These are phyloP conservation scores for Onychorhynchus coronatus DNA, from an alignment of 2,113 vertebrate species.

Conservation along the genomic window DNA sequence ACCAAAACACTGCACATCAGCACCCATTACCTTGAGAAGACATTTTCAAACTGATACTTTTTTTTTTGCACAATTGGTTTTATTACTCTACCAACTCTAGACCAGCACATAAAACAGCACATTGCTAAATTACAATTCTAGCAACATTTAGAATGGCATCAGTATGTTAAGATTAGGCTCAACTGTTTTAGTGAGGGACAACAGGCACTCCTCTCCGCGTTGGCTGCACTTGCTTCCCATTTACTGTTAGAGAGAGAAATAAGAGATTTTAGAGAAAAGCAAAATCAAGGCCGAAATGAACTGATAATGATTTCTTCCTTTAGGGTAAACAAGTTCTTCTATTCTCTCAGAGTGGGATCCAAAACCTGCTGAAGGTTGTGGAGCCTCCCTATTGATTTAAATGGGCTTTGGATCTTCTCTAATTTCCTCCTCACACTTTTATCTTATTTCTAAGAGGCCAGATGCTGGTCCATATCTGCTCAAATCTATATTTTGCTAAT, in stretches of 20 bases:
- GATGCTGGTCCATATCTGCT: slow-evolving; percentile 26
- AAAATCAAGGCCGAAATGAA: neutral
- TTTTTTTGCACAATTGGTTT: neutral
- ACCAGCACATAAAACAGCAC: neutral
- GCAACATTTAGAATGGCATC: neutral
- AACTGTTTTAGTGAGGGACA: neutral
- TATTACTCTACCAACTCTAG: neutral
- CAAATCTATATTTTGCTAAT: slow-evolving; percentile 46
- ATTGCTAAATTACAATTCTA: neutral
- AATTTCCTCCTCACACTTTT: slow-evolving; percentile 49
- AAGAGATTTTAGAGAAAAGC: neutral
- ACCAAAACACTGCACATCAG: neutral
- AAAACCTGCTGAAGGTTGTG: slow-evolving; percentile 43
- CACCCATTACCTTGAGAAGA: neutral
- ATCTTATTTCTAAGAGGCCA: slow-evolving; percentile 44
- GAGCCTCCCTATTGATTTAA: slow-evolving; percentile 29
- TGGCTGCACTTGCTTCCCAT: neutral
- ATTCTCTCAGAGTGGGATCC: neutral
- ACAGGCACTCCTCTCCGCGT: neutral
- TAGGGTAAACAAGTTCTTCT: slow-evolving; percentile 9
- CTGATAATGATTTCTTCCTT: neutral
- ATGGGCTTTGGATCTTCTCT: slow-evolving; percentile 25
- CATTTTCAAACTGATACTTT: neutral
- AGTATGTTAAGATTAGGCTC: neutral
- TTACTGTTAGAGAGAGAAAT: neutral